Percentiles rank a stretch among this genome's conserved stretches.
These are phyloP conservation scores for Cyclopterus lumpus DNA, from an alignment of 2,797 vertebrate species.

Conservation along the genomic window DNA sequence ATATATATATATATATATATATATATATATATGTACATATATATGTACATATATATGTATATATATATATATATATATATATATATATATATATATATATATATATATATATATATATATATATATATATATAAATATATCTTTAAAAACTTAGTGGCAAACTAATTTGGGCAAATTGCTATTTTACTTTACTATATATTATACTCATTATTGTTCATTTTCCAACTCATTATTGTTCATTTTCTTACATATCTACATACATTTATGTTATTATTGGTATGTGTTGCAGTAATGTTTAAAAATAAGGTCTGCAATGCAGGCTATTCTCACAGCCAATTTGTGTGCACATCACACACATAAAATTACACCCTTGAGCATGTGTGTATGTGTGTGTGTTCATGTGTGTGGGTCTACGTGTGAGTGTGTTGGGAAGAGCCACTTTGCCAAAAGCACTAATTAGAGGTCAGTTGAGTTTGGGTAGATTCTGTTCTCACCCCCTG, in stretches of 20 bases:
- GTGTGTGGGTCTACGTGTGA: constrained; percentile 71
- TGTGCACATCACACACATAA: constrained; percentile 34
- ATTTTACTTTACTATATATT: not conserved
- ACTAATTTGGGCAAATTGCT: not conserved
- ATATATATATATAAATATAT: not conserved
- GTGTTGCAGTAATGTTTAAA: not conserved
- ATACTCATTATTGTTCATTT: not conserved
- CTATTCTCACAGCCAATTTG: constrained; percentile 37
- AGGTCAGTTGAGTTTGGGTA: constrained; percentile 84
- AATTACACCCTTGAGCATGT: constrained; percentile 57
- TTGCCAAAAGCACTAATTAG: constrained; percentile 88
- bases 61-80: not conserved
- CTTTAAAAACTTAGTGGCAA: not conserved
- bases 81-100: not conserved
- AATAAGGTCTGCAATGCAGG: constrained; percentile 5
- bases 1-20: too few relatives aligned
- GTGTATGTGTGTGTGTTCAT: constrained; percentile 46
- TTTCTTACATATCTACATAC: not conserved
- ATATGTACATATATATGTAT: too few relatives aligned
- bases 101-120: too few relatives aligned
- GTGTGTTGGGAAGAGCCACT: constrained; percentile 78
- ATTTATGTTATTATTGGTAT: constrained; percentile 1
- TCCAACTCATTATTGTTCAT: not conserved
- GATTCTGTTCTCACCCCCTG: constrained; percentile 76
- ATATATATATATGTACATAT: not conserved